Percentiles rank a stretch among this genome's conserved stretches.
Evolutionary conservation across 2,888 invertebrate genomes (phyloP).

Genomic region (Stomorhina lunata): DNA sequence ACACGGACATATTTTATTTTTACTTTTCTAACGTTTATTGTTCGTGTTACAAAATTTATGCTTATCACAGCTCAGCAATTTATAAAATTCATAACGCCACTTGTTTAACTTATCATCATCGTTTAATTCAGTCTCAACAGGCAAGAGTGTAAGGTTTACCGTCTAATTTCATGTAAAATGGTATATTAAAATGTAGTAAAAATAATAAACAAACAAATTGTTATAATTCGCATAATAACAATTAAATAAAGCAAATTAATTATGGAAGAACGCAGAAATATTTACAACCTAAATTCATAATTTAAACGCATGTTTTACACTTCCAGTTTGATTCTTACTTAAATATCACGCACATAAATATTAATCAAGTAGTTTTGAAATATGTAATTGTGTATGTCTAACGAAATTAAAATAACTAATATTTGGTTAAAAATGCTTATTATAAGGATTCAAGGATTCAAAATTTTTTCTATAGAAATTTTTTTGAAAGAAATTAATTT

Average conservation of each 20-base stretch:
- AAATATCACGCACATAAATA: no score
- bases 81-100: background rate
- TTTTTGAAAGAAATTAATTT: no score
- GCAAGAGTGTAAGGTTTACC: slow-evolving; percentile 17
- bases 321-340: no score
- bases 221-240: slow-evolving; percentile 6
- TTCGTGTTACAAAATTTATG: background rate
- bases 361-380: no score
- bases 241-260: background rate
- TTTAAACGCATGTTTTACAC: no score
- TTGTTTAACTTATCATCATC: background rate
- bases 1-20: no score
- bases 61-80: background rate
- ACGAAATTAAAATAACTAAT: no score
- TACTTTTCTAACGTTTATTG: no score
- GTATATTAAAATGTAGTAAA: slow-evolving; percentile 1
- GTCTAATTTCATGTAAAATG: slow-evolving; percentile 3
- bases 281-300: background rate
- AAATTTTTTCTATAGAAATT: no score
- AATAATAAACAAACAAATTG: slow-evolving; percentile 11
- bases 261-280: background rate
- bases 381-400: no score
- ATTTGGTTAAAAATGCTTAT: no score
- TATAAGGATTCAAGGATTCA: no score
- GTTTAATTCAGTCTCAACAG: background rate